Conservation (phyloP, 2,888 invertebrate species). For the Ochropleura plecta region DNA sequence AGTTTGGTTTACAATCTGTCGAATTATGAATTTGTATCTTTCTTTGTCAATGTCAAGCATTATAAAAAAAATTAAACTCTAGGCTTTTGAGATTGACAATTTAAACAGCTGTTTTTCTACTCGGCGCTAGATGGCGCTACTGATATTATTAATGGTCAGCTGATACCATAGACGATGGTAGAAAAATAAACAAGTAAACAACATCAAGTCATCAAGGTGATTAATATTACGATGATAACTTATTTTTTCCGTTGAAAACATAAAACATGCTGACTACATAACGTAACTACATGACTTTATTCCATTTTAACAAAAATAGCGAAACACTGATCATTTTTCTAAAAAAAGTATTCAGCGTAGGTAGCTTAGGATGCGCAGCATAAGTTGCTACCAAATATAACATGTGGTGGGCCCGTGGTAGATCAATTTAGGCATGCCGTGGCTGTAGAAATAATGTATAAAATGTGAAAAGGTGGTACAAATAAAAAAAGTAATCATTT, state of each 20-base stretch:
- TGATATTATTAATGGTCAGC: background rate
- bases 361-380: background rate
- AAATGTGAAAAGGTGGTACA: background rate
- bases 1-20: background rate
- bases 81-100: conserved; percentile 10
- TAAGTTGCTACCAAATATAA: background rate
- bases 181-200: conserved; percentile 49
- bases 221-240: background rate
- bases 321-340: background rate
- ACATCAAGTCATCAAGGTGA: conserved; percentile 8
- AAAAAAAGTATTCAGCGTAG: conserved; percentile 9
- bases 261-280: background rate
- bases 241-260: conserved; percentile 1
- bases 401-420: conserved; percentile 19
- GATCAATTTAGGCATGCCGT: background rate
- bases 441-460: background rate
- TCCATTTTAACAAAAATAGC: conserved; percentile 9
- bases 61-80: background rate
- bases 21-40: conserved; percentile 2
- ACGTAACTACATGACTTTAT: background rate
- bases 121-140: conserved; percentile 71
- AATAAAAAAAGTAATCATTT: conserved; percentile 41
- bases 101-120: conserved; percentile 41
- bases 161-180: conserved; percentile 1
- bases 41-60: conserved; percentile 7